Conservation (phyloP, 2,888 invertebrate genomes). For the Dyspetes luteomarginatus region DNA sequence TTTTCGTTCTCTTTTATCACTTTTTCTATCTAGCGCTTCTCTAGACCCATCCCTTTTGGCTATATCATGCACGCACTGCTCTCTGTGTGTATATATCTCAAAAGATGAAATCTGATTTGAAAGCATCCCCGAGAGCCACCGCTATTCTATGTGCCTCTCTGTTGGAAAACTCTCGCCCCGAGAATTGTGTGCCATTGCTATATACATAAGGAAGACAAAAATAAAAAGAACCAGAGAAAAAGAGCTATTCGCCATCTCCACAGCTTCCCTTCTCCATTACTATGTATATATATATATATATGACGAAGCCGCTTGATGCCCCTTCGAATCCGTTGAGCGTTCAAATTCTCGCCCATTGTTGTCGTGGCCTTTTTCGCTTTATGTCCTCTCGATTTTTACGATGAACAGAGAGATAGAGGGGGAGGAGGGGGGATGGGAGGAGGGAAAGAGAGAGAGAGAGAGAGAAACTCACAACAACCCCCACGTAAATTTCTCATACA, state of each 20-base stretch:
- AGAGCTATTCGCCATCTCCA: not conserved
- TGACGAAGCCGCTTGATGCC: not conserved
- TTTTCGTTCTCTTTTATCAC: constrained; percentile 44
- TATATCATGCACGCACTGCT: not conserved
- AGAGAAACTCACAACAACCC: not conserved
- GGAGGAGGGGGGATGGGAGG: not conserved
- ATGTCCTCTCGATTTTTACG: constrained; percentile 19
- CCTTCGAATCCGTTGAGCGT: constrained; percentile 14
- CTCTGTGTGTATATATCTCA: constrained; percentile 45
- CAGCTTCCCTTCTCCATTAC: not conserved
- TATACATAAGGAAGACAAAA: constrained; percentile 28
- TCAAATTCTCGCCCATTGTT: constrained; percentile 49
- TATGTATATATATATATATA: constrained; percentile 2
- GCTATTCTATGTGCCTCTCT: constrained; percentile 62
- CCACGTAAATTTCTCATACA: not conserved
- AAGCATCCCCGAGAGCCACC: constrained; percentile 69
- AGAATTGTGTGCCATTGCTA: constrained; percentile 53
- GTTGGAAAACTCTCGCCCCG: constrained; percentile 27
- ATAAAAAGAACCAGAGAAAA: not conserved
- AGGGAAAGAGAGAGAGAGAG: not conserved
- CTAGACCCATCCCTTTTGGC: not conserved
- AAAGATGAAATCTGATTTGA: constrained; percentile 74
- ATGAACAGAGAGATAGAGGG: not conserved
- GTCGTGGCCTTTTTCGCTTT: constrained; percentile 25
- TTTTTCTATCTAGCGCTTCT: constrained; percentile 5